Evolutionary conservation across 2,888 invertebrate genomes (phyloP).

Genomic region (Lagria hirta): DNA sequence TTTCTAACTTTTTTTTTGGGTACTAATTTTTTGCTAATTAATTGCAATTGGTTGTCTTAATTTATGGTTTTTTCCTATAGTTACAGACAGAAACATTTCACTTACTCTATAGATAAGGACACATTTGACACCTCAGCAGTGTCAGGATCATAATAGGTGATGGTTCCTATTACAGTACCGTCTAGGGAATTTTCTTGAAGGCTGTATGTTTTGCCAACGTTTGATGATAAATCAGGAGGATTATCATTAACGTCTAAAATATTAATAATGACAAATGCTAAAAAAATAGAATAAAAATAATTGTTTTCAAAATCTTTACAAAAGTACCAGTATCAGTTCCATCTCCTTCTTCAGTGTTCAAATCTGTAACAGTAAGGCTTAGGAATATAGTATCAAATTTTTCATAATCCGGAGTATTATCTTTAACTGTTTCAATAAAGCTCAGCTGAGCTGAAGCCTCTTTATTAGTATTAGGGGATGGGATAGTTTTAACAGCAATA

Average conservation of each 20-base stretch:
- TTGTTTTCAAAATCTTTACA: neutral
- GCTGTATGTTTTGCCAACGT: slow-evolving; percentile 52
- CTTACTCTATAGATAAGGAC: slow-evolving; percentile 7
- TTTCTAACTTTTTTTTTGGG: no score
- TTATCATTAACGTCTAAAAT: slow-evolving; percentile 68
- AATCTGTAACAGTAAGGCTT: slow-evolving; percentile 34
- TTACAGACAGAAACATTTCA: slow-evolving; percentile 44
- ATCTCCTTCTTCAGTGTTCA: slow-evolving; percentile 49
- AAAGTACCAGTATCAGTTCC: slow-evolving; percentile 57
- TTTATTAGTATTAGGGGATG: slow-evolving; percentile 3
- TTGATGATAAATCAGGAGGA: slow-evolving; percentile 58
- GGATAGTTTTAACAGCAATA: slow-evolving; percentile 38
- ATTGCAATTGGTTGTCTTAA: no score
- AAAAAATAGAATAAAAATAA: slow-evolving; percentile 31
- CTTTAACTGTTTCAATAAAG: slow-evolving; percentile 9
- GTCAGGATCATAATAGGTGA: slow-evolving; percentile 64
- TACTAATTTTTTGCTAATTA: no score
- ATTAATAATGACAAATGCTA: slow-evolving; percentile 61
- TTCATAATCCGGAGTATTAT: slow-evolving; percentile 41
- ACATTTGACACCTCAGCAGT: slow-evolving; percentile 28
- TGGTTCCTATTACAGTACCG: slow-evolving; percentile 59
- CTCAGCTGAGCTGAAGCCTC: slow-evolving; percentile 19
- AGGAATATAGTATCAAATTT: slow-evolving; percentile 39
- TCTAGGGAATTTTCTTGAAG: slow-evolving; percentile 57
- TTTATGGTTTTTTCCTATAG: no score